A percentile compares a stretch with the other conserved stretches of the same genome.
These are phyloP conservation scores for Squalus acanthias DNA, from an alignment of 2,797 vertebrate species.

Conservation along the genomic window DNA sequence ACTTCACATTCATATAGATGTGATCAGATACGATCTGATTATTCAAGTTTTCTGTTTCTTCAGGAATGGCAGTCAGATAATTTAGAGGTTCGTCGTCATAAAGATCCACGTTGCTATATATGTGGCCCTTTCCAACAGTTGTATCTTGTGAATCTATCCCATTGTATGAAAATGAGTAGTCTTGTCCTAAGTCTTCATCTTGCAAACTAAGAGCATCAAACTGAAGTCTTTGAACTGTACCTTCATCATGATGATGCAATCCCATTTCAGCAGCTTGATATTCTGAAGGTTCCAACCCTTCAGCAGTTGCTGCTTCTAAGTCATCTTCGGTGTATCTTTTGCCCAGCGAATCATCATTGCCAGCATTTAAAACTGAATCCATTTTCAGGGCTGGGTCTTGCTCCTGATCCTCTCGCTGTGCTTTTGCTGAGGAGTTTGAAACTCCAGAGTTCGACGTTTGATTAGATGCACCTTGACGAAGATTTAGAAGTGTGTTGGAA, in stretches of 20 bases:
- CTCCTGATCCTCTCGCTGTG: background rate
- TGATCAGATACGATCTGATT: conserved; percentile 41
- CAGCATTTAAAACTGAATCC: background rate
- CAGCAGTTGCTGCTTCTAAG: background rate
- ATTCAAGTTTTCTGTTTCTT: conserved; percentile 58
- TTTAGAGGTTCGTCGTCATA: conserved; percentile 46
- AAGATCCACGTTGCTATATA: conserved; percentile 30
- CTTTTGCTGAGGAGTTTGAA: background rate
- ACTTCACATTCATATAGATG: background rate
- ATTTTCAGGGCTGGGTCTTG: background rate
- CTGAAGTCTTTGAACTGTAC: background rate
- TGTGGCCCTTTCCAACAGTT: background rate
- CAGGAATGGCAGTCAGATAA: conserved; percentile 59
- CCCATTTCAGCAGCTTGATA: background rate
- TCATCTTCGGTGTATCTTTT: background rate
- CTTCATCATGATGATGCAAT: background rate
- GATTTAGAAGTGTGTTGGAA: conserved; percentile 54
- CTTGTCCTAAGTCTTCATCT: background rate
- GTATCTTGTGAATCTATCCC: background rate
- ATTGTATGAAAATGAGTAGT: background rate
- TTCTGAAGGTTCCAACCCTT: background rate
- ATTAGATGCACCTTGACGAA: conserved; percentile 46
- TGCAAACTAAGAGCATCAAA: background rate
- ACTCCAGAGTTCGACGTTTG: background rate
- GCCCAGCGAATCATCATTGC: background rate